A percentile compares a stretch with the other conserved stretches of the same genome.
These are phyloP conservation scores for Podabrus alpinus DNA, from an alignment of 2,888 invertebrate species.

Conservation along the genomic window DNA sequence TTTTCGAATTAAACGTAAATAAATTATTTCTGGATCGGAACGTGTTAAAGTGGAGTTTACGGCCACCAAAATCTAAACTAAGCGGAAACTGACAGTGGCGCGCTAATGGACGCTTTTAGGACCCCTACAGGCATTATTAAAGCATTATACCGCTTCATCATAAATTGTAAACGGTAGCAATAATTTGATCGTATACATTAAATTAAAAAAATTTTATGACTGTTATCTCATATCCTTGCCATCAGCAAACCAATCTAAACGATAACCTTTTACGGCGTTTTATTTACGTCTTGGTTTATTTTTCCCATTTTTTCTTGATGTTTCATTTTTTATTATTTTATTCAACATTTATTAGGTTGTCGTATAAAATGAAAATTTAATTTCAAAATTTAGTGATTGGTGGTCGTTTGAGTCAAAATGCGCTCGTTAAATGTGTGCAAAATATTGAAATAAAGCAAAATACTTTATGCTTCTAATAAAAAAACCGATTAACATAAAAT, in stretches of 20 bases:
- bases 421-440: not conserved
- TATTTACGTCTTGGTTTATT: conserved; percentile 26
- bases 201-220: conserved; percentile 26
- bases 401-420: not conserved
- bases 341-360: not conserved
- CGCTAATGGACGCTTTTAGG: not conserved
- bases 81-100: not conserved
- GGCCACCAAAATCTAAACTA: not conserved
- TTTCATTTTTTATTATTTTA: conserved; percentile 13
- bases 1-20: conserved; percentile 14
- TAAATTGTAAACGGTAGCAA: conserved; percentile 14
- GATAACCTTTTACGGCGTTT: conserved; percentile 25
- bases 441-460: conserved; percentile 10
- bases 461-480: conserved; percentile 1
- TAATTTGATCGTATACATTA: conserved; percentile 24
- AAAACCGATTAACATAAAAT: conserved; percentile 4
- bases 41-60: not conserved
- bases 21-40: not conserved
- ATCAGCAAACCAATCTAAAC: conserved; percentile 23
- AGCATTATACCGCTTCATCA: not conserved
- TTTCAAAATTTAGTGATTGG: not conserved
- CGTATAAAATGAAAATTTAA: not conserved
- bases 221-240: conserved; percentile 20
- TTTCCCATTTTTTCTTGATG: conserved; percentile 25
- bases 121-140: not conserved